Base-by-base conservation (phyloP, 2,888 invertebrate species). In the Drosophila flavopinicola region DNA sequence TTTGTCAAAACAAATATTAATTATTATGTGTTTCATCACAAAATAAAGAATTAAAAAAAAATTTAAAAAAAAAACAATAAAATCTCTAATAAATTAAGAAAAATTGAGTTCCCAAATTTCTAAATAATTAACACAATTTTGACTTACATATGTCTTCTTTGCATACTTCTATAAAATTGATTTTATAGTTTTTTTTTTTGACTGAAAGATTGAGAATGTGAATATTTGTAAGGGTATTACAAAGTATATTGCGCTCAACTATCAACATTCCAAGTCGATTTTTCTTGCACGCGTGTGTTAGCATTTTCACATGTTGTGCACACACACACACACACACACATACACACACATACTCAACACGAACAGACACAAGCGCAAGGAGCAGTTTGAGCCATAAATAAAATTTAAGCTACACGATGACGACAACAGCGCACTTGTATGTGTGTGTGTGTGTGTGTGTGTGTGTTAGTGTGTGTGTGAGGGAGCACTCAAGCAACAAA, bases 321-420 rank as follows among this genome's bases (percentile, higher is more conserved):
- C 53, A 60, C 59, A 47, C 37, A 47, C 53, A 59, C 13, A 35
- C 47, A 37, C 53, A 49, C 56, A 58, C 24, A 38, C 35, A 24
- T 51, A 52, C 42, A 51, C 47, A 42, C 15, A 35, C 33, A 56
- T n/a, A 42, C 29, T 6, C 45, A 24, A 41, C 47, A 58, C n/a
- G n/a, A n/a, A n/a, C n/a, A n/a, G n/a, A n/a, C 32, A 41, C 63
- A 35, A n/a, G 44, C 29, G 35, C 35, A 42, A 42, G 47, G 54
- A 66, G 65, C 80, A 60, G 67, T 80, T 73, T 66, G 69, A 64
- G 84, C 85, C 84, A 83, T 85, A 83, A 83, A 83, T 83, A 83
- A 83, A 83, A 83, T 83, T 83, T 83, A 79, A 85, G 79, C 79
- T 67, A 85, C 78, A 79, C 78, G 67, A 65, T 74, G 77, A 79